Conservation (phyloP, 2,797 vertebrate genomes). For the Adelosebastes latens region DNA sequence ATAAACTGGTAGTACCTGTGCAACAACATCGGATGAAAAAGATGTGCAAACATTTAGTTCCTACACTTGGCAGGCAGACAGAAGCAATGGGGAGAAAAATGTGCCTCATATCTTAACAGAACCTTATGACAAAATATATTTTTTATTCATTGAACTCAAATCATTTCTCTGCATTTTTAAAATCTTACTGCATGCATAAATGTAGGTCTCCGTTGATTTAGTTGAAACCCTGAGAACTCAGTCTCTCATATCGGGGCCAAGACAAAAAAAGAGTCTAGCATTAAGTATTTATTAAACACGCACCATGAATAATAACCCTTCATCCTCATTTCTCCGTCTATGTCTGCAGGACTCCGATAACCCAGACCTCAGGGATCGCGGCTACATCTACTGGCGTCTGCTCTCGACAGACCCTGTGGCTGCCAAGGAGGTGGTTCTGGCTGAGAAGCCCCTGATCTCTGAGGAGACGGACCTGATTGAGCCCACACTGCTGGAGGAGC, state of each 20-base stretch:
- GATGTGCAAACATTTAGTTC: not conserved
- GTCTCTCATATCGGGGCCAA: not conserved
- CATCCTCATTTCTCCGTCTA: slow-evolving; percentile 9
- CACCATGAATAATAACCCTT: slow-evolving; percentile 29
- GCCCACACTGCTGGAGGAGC: slow-evolving; percentile 94
- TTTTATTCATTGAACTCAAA: not conserved
- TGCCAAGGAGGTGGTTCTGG: slow-evolving; percentile 97
- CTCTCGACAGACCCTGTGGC: slow-evolving; percentile 98
- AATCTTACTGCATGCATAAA: not conserved
- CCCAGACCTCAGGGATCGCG: slow-evolving; percentile 94
- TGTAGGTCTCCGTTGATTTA: not conserved
- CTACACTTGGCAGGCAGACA: not conserved
- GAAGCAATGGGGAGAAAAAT: not conserved
- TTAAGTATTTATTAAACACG: slow-evolving; percentile 41
- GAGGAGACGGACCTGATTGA: slow-evolving; percentile 98
- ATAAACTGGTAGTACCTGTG: not conserved
- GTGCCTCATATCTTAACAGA: not conserved
- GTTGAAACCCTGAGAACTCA: not conserved
- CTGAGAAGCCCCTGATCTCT: slow-evolving; percentile 96
- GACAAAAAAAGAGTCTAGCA: slow-evolving; percentile 1
- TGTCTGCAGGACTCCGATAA: slow-evolving; percentile 93
- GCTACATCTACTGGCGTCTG: slow-evolving; percentile 99
- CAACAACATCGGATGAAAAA: not conserved
- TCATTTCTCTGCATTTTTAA: not conserved
- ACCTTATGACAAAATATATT: not conserved